Evolutionary conservation across 1,140 invertebrate genomes (phyloP).

Genomic region (Scaptomyza montana): DNA sequence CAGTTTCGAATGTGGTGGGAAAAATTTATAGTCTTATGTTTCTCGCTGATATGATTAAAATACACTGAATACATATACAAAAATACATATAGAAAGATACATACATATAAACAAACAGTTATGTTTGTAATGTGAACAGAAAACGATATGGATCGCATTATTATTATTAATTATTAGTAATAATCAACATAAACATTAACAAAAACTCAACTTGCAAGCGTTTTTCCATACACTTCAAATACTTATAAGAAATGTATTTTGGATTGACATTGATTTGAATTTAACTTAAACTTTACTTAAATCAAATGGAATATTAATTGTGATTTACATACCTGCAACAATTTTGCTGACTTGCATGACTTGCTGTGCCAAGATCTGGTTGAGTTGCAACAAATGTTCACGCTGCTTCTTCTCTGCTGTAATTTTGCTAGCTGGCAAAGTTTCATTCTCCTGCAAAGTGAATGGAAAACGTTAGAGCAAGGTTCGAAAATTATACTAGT

Average conservation of each 20-base stretch:
- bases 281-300: slow-evolving; percentile 37
- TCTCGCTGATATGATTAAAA: slow-evolving; percentile 44
- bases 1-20: slow-evolving; percentile 44
- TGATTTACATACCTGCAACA: slow-evolving; percentile 90
- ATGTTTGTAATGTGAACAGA: slow-evolving; percentile 14
- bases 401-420: slow-evolving; percentile 93
- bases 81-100: slow-evolving; percentile 46
- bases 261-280: slow-evolving; percentile 45
- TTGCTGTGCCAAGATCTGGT: slow-evolving; percentile 96
- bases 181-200: slow-evolving; percentile 61
- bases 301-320: background rate
- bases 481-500: background rate
- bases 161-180: slow-evolving; percentile 54
- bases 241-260: slow-evolving; percentile 35
- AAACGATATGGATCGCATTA: slow-evolving; percentile 45
- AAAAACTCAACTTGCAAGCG: slow-evolving; percentile 69
- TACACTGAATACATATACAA: slow-evolving; percentile 53
- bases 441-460: slow-evolving; percentile 76
- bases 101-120: slow-evolving; percentile 9
- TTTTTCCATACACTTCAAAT: slow-evolving; percentile 47
- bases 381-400: slow-evolving; percentile 93
- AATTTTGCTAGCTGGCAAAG: slow-evolving; percentile 85
- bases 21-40: slow-evolving; percentile 2
- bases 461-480: too few species aligned
- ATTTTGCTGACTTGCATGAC: slow-evolving; percentile 97